Percentiles rank a stretch among this genome's conserved stretches.
phyloP scores from a whole-genome alignment of 2,888 invertebrate genomes.

The Volucella bombylans region DNA sequence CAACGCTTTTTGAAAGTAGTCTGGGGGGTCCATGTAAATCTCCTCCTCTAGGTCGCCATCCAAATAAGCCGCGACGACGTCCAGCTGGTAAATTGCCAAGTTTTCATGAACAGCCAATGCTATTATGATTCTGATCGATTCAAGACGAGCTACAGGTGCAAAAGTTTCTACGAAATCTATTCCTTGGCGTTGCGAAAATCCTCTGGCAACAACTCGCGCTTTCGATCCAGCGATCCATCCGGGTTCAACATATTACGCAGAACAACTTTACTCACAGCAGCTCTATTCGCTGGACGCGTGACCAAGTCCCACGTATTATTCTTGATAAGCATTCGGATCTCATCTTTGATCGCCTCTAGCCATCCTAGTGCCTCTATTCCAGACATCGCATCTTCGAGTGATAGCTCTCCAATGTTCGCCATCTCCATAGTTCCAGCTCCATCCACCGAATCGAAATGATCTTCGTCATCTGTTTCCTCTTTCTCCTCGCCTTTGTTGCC shows the following conservation, averaged over 20 bases:
- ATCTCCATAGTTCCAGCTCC: not conserved
- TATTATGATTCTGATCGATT: too few species aligned
- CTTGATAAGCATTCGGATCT: too few species aligned
- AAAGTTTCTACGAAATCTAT: too few species aligned
- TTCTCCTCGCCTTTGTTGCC: not conserved
- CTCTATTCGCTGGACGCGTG: too few species aligned
- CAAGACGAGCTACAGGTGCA: too few species aligned
- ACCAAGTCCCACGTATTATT: too few species aligned
- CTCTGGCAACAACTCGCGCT: too few species aligned
- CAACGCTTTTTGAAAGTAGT: constrained; percentile 40
- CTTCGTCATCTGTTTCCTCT: not conserved
- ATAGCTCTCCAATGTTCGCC: not conserved
- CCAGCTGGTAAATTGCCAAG: too few species aligned
- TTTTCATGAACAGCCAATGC: too few species aligned
- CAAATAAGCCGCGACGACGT: not conserved
- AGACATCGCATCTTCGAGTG: constrained; percentile 3
- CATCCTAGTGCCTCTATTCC: not conserved
- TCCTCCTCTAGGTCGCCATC: constrained; percentile 49
- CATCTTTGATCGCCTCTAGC: not conserved
- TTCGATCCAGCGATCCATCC: not conserved
- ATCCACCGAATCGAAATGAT: not conserved
- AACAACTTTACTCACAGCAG: too few species aligned
- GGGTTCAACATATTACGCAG: too few species aligned
- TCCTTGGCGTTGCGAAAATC: not conserved
- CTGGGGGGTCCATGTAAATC: constrained; percentile 48